A percentile compares a stretch with the other conserved stretches of the same genome.
Conservation (phyloP, 2,797 vertebrate genomes). For the Ambastaia sidthimunki region DNA sequence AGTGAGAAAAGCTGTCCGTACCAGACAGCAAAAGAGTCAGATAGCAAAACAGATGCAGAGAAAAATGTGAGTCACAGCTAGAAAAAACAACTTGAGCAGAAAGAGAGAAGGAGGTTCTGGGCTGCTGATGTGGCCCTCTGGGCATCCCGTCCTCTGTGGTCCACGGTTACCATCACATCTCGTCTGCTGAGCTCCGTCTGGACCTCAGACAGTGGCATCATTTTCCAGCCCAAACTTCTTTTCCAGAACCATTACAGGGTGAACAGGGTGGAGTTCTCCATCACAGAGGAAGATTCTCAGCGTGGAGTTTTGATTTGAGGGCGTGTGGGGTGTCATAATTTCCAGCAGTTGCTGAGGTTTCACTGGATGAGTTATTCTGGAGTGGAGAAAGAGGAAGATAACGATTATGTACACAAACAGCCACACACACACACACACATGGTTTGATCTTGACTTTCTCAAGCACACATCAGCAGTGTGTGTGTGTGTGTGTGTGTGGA, state of each 20-base stretch:
- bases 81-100: constrained; percentile 4
- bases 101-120: constrained; percentile 10
- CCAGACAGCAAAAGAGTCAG: background rate
- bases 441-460: constrained; percentile 26
- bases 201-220: constrained; percentile 48
- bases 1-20: background rate
- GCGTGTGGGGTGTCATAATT: constrained; percentile 52
- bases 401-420: constrained; percentile 50
- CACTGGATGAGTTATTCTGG: constrained; percentile 61
- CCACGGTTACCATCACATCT: constrained; percentile 34
- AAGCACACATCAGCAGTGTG: constrained; percentile 34
- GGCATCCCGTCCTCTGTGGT: constrained; percentile 37
- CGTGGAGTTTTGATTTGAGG: constrained; percentile 51
- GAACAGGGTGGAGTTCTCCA: constrained; percentile 45
- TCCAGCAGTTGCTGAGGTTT: constrained; percentile 58
- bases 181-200: constrained; percentile 48
- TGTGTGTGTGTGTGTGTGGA: too few relatives aligned
- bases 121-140: constrained; percentile 57
- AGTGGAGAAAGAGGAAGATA: constrained; percentile 53
- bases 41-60: constrained; percentile 25
- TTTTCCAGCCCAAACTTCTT: constrained; percentile 63
- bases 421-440: constrained; percentile 43
- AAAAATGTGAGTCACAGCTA: constrained; percentile 41
- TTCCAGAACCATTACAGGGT: constrained; percentile 64
- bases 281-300: constrained; percentile 44